Evolutionary conservation across 2,113 vertebrate species (phyloP), one percentile per base, ranked within the genome.

Genomic region (Solea senegalensis): DNA sequence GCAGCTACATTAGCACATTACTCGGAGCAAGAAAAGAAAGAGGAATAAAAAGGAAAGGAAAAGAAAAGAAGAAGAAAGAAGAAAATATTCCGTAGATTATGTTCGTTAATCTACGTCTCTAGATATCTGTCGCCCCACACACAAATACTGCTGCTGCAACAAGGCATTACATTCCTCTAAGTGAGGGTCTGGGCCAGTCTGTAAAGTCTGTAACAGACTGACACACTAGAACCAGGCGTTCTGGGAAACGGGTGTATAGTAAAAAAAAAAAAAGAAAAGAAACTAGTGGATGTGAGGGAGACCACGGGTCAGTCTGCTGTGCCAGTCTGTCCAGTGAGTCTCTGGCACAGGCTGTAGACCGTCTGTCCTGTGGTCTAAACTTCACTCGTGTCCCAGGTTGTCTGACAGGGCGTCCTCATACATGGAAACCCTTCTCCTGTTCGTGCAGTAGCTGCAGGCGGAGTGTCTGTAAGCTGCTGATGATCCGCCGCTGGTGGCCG

Each of bases 341-440:
- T 94, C 95, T 95, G 95, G 95, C 95, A 96, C 94, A 94, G 94
- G 94, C 94, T 92, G 92, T 77, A 87, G 67, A 92, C 94, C 88
- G 88, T 84, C 92, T 84, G 63, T 78, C 64, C 27, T 43, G 11
- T 60, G 82, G 71, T 76, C 81, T 84, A 89, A 51, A 90, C 82
- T 76, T 92, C 76, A 63, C 82, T 83, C 79, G 86, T 75, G 1
- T 84, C 72, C 83, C 82, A 85, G 51, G 69, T 16, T 65, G 53
- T 50, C 53, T 69, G 9, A 45, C 73, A 59, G 75, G 75, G 83
- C 76, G 91, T 85, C 94, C 94, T 98, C 95, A 97, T 95, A 98
- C 96, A 87, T 97, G 96, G 94, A 96, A 98, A 90, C 97, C 96
- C 90, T 97, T 98, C 91, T 98, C 96, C 86, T 98, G 97, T 95